A percentile compares a stretch with the other conserved stretches of the same genome.
These are phyloP conservation scores for Microctenopoma lineatum DNA, from an alignment of 2,797 vertebrate genomes.

Conservation along the genomic window DNA sequence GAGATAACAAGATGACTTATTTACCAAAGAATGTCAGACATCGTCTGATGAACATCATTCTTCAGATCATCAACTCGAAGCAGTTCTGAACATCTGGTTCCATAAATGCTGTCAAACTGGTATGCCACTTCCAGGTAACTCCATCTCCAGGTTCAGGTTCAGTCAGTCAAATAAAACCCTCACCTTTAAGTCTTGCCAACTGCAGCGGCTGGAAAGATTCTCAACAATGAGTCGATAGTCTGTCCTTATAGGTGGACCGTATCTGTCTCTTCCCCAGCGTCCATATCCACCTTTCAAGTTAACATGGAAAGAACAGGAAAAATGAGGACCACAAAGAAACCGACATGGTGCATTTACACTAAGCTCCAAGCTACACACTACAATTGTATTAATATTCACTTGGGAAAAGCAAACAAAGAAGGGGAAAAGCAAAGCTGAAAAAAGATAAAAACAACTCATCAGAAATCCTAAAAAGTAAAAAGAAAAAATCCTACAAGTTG, in stretches of 20 bases:
- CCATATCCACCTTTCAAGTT: slow-evolving; percentile 95
- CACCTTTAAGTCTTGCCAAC: slow-evolving; percentile 99
- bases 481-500: slow-evolving; percentile 21
- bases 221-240: slow-evolving; percentile 98
- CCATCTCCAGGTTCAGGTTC: not conserved
- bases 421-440: slow-evolving; percentile 51
- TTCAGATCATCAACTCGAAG: not conserved
- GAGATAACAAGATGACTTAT: not conserved
- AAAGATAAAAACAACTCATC: slow-evolving; percentile 32
- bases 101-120: not conserved
- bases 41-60: not conserved
- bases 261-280: slow-evolving; percentile 94
- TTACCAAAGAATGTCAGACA: not conserved
- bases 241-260: slow-evolving; percentile 94
- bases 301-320: slow-evolving; percentile 73
- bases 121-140: not conserved
- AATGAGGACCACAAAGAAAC: slow-evolving; percentile 63
- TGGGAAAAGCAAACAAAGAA: slow-evolving; percentile 62
- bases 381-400: slow-evolving; percentile 61
- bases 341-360: slow-evolving; percentile 57
- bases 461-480: slow-evolving; percentile 26
- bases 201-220: slow-evolving; percentile 97
- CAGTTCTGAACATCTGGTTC: too few species aligned
- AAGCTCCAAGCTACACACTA: slow-evolving; percentile 68
- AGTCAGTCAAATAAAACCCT: not conserved